Conservation (phyloP, 2,797 vertebrate genomes). For the Pantherophis vulpinus region DNA sequence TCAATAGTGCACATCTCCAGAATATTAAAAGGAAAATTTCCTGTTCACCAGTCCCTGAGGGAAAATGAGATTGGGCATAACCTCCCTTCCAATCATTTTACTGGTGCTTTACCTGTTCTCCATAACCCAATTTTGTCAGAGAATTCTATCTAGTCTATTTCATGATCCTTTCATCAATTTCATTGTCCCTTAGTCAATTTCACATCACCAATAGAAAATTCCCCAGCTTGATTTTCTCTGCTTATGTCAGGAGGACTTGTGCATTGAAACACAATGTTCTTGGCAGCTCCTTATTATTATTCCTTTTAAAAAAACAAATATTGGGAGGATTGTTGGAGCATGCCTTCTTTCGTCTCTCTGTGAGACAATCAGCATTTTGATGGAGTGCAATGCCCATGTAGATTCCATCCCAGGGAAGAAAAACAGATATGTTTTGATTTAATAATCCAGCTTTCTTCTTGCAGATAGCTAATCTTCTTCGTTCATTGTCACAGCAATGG, state of each 20-base stretch:
- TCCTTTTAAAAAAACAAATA: not conserved
- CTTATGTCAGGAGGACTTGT: not conserved
- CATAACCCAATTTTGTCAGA: not conserved
- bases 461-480: not conserved
- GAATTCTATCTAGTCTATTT: not conserved
- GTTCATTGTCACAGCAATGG: not conserved
- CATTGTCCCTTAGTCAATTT: not conserved
- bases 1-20: not conserved
- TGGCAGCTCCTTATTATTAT: not conserved
- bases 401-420: not conserved
- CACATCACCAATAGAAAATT: not conserved
- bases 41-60: not conserved
- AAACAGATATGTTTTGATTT: not conserved
- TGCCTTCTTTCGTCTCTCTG: not conserved
- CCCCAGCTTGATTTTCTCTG: not conserved
- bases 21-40: not conserved
- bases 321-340: not conserved
- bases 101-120: not conserved
- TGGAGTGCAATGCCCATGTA: not conserved
- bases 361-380: not conserved
- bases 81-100: not conserved
- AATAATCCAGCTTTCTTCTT: not conserved
- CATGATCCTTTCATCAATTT: not conserved
- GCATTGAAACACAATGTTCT: not conserved
- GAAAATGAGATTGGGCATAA: not conserved